Evolutionary conservation across 1,140 invertebrate genomes (phyloP), one percentile per base, ranked within the genome.

Genomic region (Dendrolimus punctatus): DNA sequence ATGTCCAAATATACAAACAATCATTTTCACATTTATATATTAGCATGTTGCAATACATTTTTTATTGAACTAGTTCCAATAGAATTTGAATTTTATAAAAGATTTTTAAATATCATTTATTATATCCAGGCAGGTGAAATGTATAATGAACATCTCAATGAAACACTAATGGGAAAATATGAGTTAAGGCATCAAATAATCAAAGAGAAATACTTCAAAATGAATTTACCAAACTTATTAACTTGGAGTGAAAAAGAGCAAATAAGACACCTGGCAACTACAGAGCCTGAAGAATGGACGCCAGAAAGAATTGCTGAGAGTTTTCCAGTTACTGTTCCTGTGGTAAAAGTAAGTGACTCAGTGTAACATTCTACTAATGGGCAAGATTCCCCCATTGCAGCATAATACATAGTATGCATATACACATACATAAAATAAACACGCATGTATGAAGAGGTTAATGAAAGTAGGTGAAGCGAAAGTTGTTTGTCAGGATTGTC

Each of bases 221-320:
- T 91, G 59, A 88, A 90, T 54, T 85, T 91, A 54, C 90, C 92
- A 0, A 94, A 91, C 68, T 89, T 97, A n/a, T 68, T 97, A 52
- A 95, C 94, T 1, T 95, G 92, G 88, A 89, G 90, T 59, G 95
- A 96, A 72, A 96, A 94, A 72, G 90, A 95, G 80, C 91, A 96
- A 80, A 96, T 97, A 47, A 85, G 90, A 47, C 89, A 91, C 60
- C 85, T 97, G 3, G 89, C 94, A 68, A 60, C 83, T 23, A 84
- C 86, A 8, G 87, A 95, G 80, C 91, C 94, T 7, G 81, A 91
- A 40, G 90, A 92, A 67, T 97, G 95, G 94, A 92, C 90, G 4
- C 67, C 90, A 4, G 91, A 94, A 55, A 91, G 73, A 58, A 82
- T 97, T 10, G 89, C 93, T 5, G 90, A 95, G 71, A 92, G 93